A percentile compares a stretch with the other conserved stretches of the same genome.
Evolutionary conservation across 2,888 invertebrate genomes (phyloP).

Genomic region (Acanthoscelides obtectus): DNA sequence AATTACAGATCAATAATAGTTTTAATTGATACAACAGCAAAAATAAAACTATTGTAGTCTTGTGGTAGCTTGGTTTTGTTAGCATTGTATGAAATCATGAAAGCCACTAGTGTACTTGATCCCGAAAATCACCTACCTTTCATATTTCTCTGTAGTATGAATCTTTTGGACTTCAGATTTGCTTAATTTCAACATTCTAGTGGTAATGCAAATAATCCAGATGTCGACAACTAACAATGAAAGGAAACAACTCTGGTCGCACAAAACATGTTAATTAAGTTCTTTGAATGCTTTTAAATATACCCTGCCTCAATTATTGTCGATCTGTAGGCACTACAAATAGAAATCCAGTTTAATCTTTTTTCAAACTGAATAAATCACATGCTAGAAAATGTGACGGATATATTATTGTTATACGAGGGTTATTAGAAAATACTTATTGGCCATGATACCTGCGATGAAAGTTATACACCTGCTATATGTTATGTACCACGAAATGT

Average conservation of each 20-base stretch:
- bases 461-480: not conserved
- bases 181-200: not conserved
- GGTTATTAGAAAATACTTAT: not conserved
- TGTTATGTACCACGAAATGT: too few relatives aligned
- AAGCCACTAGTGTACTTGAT: too few relatives aligned
- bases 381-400: constrained; percentile 26
- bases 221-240: not conserved
- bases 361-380: constrained; percentile 21
- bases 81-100: too few relatives aligned
- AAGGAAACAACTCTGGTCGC: not conserved
- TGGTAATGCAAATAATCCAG: not conserved
- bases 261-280: not conserved
- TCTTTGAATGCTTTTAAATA: not conserved
- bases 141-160: too few relatives aligned
- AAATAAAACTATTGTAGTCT: too few relatives aligned
- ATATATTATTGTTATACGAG: not conserved
- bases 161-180: not conserved
- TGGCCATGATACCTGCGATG: not conserved
- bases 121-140: too few relatives aligned
- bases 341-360: constrained; percentile 19
- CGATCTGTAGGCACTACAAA: constrained; percentile 6
- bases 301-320: not conserved
- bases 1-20: too few relatives aligned
- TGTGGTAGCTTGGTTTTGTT: too few relatives aligned
- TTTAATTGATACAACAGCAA: too few relatives aligned